Percentiles rank a stretch among this genome's conserved stretches.
phyloP scores from a whole-genome alignment of 2,888 invertebrate genomes.

The Tipula lateralis region DNA sequence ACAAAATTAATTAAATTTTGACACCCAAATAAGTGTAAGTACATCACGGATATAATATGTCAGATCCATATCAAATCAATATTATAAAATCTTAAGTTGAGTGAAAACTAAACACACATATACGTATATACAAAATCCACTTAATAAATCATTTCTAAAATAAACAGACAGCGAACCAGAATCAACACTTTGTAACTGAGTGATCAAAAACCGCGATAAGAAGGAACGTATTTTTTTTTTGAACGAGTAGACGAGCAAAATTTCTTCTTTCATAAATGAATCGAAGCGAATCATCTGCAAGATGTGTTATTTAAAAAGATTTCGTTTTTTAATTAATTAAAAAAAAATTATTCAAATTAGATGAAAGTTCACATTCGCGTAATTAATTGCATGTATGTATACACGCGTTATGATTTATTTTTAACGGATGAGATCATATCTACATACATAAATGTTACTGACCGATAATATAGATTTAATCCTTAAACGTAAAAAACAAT shows the following conservation, averaged over 20 bases:
- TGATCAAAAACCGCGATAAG: background rate
- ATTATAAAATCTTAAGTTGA: background rate
- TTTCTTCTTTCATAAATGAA: background rate
- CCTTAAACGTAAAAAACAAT: background rate
- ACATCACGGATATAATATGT: background rate
- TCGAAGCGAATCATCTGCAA: background rate
- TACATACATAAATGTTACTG: no score
- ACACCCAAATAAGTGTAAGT: background rate
- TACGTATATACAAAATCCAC: background rate
- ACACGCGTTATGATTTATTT: background rate
- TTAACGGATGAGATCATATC: background rate
- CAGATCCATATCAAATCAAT: constrained; percentile 7
- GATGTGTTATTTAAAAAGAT: background rate
- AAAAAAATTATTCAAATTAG: background rate
- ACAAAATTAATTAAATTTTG: background rate
- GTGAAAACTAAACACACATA: no score
- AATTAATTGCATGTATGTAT: background rate
- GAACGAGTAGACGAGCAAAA: background rate
- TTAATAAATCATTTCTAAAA: constrained; percentile 20
- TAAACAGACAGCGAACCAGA: background rate
- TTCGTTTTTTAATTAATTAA: background rate
- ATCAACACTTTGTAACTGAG: background rate
- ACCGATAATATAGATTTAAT: background rate
- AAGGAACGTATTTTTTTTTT: background rate
- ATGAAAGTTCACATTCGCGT: background rate